Base-by-base conservation (phyloP, 2,797 vertebrate species). In the Acanthiza pusilla region DNA sequence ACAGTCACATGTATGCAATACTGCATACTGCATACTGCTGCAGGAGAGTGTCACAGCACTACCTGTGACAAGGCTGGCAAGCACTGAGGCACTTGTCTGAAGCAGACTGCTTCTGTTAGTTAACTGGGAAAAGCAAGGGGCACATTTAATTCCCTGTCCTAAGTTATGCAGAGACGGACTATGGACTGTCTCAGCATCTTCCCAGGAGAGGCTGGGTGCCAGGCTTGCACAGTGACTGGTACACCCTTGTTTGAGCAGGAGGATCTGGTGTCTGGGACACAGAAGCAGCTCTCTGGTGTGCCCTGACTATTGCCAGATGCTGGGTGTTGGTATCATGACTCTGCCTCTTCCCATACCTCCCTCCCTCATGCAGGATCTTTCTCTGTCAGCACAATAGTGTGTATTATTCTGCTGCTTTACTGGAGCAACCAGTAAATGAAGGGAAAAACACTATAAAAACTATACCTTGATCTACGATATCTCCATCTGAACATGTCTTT, bases 321-420 rank as follows among this genome's bases (percentile, higher is more conserved):
- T 58, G 51, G 4, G 3, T 68, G 27, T 40, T 54, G 2, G 8
- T 48, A 25, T 16, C n/a, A 58, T 3, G 32, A 23, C 5, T 51
- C 55, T 91, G 22, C 3, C 26, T 67, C 26, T 60, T 75, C 55
- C 36, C 21, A 16, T 27, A 29, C 5, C 16, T 63, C 26, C n/a
- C 16, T 36, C 21, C 2, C 3, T 62, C 11, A 16, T 1, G 4
- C 1, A 2, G 42, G n/a, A 23, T 42, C 16, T 63, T 79, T 38
- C 40, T 51, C 48, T 43, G 23, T 20, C 26, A 67, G 16, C 16
- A 16, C 13, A 27, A 1, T 1, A 40, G 3, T 7, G 1, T 34
- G 26, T 6, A 65, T 53, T 3, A 57, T 40, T 77, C 47, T 13
- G 13, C 17, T 60, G 5, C 40, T 66, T 78, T 72, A 36, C 53